These are phyloP conservation scores for Dorcus parallelipipedus DNA, from an alignment of 2,888 invertebrate genomes.

Conservation along the genomic window DNA sequence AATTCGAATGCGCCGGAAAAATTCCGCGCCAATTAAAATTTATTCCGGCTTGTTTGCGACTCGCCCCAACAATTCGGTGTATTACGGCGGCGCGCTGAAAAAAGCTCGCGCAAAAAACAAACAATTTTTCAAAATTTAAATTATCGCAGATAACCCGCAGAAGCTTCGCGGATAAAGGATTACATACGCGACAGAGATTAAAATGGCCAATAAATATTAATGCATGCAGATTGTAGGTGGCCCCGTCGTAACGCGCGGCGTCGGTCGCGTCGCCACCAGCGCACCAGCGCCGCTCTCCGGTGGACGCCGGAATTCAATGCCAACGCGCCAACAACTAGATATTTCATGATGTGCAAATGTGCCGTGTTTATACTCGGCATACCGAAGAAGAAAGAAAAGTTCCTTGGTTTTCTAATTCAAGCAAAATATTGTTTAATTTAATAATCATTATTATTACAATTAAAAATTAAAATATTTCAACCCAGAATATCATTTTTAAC, in stretches of 20 bases:
- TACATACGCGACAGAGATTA: conserved; percentile 37
- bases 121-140: conserved; percentile 23
- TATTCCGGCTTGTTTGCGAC: too few species aligned
- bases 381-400: background rate
- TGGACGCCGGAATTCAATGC: background rate
- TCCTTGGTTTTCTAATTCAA: too few species aligned
- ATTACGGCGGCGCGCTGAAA: too few species aligned
- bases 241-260: conserved; percentile 18
- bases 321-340: background rate
- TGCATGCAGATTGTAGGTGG: conserved; percentile 31
- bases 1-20: too few species aligned
- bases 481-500: too few species aligned
- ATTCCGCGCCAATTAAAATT: too few species aligned
- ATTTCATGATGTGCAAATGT: background rate
- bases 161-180: conserved; percentile 22
- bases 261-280: background rate
- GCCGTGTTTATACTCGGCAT: background rate
- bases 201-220: conserved; percentile 39
- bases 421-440: too few species aligned
- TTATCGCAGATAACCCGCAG: conserved; percentile 24
- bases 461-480: too few species aligned
- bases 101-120: conserved; percentile 3
- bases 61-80: too few species aligned
- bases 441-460: too few species aligned
- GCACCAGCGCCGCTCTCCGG: background rate